Evolutionary conservation across 1,140 invertebrate species (phyloP).

Genomic region (Macrobrachium rosenbergii): DNA sequence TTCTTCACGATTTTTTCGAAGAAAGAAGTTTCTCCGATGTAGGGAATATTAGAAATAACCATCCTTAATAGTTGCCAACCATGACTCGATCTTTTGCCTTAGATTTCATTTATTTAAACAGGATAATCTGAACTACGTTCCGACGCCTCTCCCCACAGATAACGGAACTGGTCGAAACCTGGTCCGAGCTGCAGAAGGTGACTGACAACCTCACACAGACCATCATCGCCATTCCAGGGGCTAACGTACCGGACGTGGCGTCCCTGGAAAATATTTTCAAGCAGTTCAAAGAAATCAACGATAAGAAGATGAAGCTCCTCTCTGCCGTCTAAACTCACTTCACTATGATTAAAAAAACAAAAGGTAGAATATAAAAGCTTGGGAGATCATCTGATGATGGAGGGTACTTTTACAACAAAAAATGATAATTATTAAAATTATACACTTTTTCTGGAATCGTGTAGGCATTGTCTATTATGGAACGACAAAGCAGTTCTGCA

Average conservation of each 20-base stretch:
- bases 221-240: slow-evolving; percentile 52
- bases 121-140: not conserved
- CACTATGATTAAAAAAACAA: not conserved
- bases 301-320: slow-evolving; percentile 64
- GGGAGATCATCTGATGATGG: not conserved
- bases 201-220: slow-evolving; percentile 55
- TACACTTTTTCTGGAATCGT: too few species aligned
- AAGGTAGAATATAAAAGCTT: not conserved
- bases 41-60: too few species aligned
- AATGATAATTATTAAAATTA: too few species aligned
- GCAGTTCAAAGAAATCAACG: slow-evolving; percentile 60
- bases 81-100: too few species aligned
- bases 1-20: not conserved
- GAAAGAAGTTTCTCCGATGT: too few species aligned
- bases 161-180: slow-evolving; percentile 59
- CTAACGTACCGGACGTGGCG: slow-evolving; percentile 50
- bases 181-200: slow-evolving; percentile 50
- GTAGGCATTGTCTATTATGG: too few species aligned
- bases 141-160: slow-evolving; percentile 28
- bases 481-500: too few species aligned
- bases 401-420: not conserved
- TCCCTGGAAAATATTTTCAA: slow-evolving; percentile 60
- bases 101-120: too few species aligned
- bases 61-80: too few species aligned
- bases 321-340: slow-evolving; percentile 36